Percentiles rank a stretch among this genome's conserved stretches.
Conservation (phyloP, 1,140 invertebrate species). For the Eupristina koningsbergeri region DNA sequence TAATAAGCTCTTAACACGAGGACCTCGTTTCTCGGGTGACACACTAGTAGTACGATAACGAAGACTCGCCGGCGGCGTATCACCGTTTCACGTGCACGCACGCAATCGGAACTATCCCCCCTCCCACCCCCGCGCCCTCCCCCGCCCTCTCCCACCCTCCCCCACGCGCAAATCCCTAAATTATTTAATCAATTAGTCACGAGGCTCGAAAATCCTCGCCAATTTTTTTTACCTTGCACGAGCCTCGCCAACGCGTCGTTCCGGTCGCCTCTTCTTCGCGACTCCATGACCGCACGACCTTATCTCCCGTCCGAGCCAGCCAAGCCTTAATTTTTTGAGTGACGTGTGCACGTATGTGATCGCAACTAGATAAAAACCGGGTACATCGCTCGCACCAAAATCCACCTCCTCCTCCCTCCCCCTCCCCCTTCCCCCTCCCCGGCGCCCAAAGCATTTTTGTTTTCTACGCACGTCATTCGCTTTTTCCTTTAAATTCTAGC, state of each 20-base stretch:
- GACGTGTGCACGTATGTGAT: slow-evolving; percentile 60
- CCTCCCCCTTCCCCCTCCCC: too few species aligned
- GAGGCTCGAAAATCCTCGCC: background rate
- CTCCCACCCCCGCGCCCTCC: too few species aligned
- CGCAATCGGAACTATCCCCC: background rate
- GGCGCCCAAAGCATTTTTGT: slow-evolving; percentile 1
- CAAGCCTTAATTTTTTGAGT: slow-evolving; percentile 72
- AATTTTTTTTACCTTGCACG: background rate
- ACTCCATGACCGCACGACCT: slow-evolving; percentile 54
- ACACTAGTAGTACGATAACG: slow-evolving; percentile 33
- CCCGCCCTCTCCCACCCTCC: background rate
- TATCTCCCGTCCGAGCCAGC: slow-evolving; percentile 64
- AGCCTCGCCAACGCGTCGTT: background rate
- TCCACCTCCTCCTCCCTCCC: too few species aligned
- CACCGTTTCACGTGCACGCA: background rate
- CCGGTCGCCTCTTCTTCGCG: slow-evolving; percentile 57
- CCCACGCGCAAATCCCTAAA: too few species aligned
- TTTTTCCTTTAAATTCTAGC: background rate
- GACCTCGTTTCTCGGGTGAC: slow-evolving; percentile 30
- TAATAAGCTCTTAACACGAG: slow-evolving; percentile 6
- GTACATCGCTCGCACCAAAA: background rate
- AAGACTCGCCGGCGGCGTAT: slow-evolving; percentile 17
- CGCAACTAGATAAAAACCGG: slow-evolving; percentile 55
- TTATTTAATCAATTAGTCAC: background rate
- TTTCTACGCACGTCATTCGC: slow-evolving; percentile 8